These are phyloP conservation scores for Megaceryle torquata DNA, from an alignment of 2,113 vertebrate genomes.

Conservation along the genomic window DNA sequence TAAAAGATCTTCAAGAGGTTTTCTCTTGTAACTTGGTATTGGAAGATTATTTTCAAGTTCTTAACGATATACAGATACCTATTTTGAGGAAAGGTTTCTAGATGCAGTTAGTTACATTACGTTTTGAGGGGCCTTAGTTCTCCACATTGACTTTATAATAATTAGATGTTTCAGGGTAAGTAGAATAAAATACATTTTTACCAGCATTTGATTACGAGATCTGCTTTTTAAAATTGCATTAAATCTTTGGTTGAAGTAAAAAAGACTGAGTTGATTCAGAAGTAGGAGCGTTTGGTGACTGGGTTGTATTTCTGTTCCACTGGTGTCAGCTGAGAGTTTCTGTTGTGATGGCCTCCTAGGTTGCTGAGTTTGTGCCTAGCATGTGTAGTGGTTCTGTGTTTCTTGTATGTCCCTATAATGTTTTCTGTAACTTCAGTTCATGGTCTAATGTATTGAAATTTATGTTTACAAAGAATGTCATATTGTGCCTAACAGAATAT, in stretches of 20 bases:
- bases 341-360: neutral
- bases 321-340: neutral
- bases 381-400: neutral
- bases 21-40: neutral
- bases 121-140: constrained; percentile 6
- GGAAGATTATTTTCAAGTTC: constrained; percentile 12
- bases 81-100: constrained; percentile 10
- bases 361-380: neutral
- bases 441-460: neutral
- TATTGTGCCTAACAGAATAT: constrained; percentile 57
- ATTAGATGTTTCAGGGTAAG: constrained; percentile 13
- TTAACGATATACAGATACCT: neutral
- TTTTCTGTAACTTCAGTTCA: neutral
- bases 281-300: neutral
- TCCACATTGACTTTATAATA: neutral
- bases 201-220: neutral
- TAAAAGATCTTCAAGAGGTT: neutral
- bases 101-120: neutral
- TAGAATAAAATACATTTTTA: neutral
- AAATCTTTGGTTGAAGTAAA: neutral
- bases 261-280: neutral
- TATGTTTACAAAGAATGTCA: constrained; percentile 53
- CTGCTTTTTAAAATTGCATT: neutral
- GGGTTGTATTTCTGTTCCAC: neutral
- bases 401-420: neutral